Conservation (phyloP, 2,797 vertebrate genomes). For the Remorina albescens region DNA sequence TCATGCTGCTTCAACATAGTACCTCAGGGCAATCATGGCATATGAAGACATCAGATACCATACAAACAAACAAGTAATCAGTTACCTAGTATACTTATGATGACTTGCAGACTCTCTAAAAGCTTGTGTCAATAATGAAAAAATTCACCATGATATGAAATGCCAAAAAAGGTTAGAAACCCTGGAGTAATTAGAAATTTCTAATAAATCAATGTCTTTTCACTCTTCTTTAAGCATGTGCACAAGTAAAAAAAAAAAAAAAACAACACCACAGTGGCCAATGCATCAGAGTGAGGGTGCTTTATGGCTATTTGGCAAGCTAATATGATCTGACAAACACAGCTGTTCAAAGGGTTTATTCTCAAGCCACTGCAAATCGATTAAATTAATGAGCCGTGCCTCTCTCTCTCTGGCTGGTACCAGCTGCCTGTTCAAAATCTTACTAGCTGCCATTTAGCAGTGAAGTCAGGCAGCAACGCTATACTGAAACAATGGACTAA, state of each 20-base stretch:
- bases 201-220: conserved; percentile 39
- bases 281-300: conserved; percentile 65
- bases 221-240: conserved; percentile 8
- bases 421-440: conserved; percentile 79
- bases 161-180: conserved; percentile 35
- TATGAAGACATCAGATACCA: conserved; percentile 3
- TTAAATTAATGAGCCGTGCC: conserved; percentile 85
- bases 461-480: conserved; percentile 61
- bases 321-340: conserved; percentile 84
- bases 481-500: conserved; percentile 20
- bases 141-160: conserved; percentile 23
- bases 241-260: conserved; percentile 5
- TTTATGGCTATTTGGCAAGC: conserved; percentile 73
- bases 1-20: conserved; percentile 22
- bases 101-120: conserved; percentile 12
- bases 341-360: conserved; percentile 85
- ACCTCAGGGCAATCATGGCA: conserved; percentile 18
- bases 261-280: conserved; percentile 13
- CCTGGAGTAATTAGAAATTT: conserved; percentile 38
- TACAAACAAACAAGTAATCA: conserved; percentile 29
- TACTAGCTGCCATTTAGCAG: conserved; percentile 79
- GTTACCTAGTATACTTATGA: neutral
- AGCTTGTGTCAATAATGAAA: conserved; percentile 11
- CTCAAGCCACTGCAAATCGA: conserved; percentile 83
- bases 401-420: conserved; percentile 74